Evolutionary conservation across 2,113 vertebrate genomes (phyloP).

Genomic region (Philantomba maxwellii): DNA sequence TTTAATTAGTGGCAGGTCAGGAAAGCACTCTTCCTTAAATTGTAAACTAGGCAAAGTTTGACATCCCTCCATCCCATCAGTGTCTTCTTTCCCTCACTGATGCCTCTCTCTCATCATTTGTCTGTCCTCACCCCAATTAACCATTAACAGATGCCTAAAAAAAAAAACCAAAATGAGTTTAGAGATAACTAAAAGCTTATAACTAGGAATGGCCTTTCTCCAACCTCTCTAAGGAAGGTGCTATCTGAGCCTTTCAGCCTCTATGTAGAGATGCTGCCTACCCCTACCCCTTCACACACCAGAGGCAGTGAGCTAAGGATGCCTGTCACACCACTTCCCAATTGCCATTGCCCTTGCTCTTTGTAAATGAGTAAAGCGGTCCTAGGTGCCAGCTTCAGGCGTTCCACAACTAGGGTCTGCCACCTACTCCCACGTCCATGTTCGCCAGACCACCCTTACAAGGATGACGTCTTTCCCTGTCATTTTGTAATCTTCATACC

Average conservation of each 20-base stretch:
- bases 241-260: neutral
- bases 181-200: constrained; percentile 18
- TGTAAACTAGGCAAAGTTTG: neutral
- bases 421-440: neutral
- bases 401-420: no score
- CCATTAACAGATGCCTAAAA: neutral
- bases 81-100: neutral
- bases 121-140: neutral
- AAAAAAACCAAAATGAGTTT: neutral
- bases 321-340: neutral
- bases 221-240: neutral
- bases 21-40: neutral
- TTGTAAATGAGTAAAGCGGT: neutral
- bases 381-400: neutral
- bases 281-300: neutral
- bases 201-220: neutral
- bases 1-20: neutral
- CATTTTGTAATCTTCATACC: neutral
- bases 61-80: neutral
- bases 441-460: neutral
- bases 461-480: neutral
- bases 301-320: neutral
- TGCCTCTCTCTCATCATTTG: neutral
- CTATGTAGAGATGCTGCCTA: neutral
- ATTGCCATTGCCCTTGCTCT: neutral